Conservation (phyloP, 2,888 invertebrate genomes). For the Leptopilina myrica region DNA sequence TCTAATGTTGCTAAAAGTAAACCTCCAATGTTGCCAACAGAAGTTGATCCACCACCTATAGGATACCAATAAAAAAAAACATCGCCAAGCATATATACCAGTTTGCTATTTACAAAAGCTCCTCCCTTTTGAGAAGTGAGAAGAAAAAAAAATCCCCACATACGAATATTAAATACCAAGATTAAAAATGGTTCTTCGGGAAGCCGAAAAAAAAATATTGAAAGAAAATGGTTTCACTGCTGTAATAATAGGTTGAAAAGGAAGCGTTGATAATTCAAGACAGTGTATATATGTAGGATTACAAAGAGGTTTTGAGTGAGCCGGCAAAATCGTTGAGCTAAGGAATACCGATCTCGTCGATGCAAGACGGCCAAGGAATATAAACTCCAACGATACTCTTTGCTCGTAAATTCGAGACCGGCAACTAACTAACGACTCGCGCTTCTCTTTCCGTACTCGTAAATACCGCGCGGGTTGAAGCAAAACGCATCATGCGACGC, state of each 20-base stretch:
- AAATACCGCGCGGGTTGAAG: conserved; percentile 46
- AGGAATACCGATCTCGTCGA: conserved; percentile 42
- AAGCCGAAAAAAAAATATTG: neutral
- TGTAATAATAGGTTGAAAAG: conserved; percentile 30
- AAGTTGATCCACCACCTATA: too few species aligned
- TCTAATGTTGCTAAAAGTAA: too few species aligned
- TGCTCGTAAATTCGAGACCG: conserved; percentile 54
- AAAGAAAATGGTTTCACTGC: conserved; percentile 21
- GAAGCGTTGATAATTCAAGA: conserved; percentile 33
- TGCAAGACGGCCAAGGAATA: conserved; percentile 48
- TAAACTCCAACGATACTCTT: conserved; percentile 48
- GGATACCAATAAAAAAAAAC: neutral
- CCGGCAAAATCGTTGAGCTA: conserved; percentile 6
- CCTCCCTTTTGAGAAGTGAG: neutral
- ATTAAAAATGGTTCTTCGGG: neutral
- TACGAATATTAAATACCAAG: conserved; percentile 14
- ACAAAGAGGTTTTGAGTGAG: conserved; percentile 22
- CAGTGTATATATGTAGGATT: conserved; percentile 33
- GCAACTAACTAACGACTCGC: conserved; percentile 52
- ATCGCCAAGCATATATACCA: neutral
- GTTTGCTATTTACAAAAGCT: neutral
- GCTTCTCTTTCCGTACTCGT: conserved; percentile 51
- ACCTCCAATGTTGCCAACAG: too few species aligned
- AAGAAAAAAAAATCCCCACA: neutral
- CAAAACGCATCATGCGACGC: conserved; percentile 49